Base-by-base conservation (phyloP, 2,113 vertebrate species). In the Malurus melanocephalus region DNA sequence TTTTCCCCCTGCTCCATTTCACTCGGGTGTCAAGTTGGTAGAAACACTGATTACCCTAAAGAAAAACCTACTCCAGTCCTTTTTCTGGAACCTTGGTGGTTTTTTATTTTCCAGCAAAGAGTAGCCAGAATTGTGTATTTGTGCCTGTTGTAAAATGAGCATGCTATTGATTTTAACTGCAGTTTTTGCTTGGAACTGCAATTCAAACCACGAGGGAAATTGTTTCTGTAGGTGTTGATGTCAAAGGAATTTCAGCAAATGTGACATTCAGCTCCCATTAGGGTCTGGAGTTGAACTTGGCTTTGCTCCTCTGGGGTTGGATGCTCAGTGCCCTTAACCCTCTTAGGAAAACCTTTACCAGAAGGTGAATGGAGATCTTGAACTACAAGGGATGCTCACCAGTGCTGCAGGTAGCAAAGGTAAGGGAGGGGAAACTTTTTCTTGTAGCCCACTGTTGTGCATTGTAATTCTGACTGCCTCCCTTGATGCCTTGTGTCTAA, bases 191-290 rank as follows among this genome's bases (percentile, higher is more conserved):
- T 85, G 68, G 23, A 83, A 40, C 30, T 57, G 65, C 38, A 38
- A 33, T 52, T 73, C 60, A 67, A 38, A 22, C 48, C 24, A 3
- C 1, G 10, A 82, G 62, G 53, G 42, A 57, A 64, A n/a, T 42
- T 15, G 32, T 2, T 23, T 30, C 4, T 62, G 11, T 48, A 19
- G 52, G 8, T 48, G 30, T 72, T 3, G 8, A 12, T 71, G 40
- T 85, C 21, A 45, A 77, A 60, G 56, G 76, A 62, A 57, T 87
- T 82, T 80, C 56, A 78, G 3, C 33, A 11, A 56, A 80, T 57
- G 14, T 77, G 57, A 45, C 0, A 2, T 78, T 61, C 33, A 49
- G 28, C 32, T 78, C n/a, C 56, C 1, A 0, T 18, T 43, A 20
- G 20, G 26, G 20, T 59, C 55, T 80, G 67, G 28, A 73, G n/a